phyloP scores from a whole-genome alignment of 2,888 invertebrate species.

The Tenthredo scrophulariae region DNA sequence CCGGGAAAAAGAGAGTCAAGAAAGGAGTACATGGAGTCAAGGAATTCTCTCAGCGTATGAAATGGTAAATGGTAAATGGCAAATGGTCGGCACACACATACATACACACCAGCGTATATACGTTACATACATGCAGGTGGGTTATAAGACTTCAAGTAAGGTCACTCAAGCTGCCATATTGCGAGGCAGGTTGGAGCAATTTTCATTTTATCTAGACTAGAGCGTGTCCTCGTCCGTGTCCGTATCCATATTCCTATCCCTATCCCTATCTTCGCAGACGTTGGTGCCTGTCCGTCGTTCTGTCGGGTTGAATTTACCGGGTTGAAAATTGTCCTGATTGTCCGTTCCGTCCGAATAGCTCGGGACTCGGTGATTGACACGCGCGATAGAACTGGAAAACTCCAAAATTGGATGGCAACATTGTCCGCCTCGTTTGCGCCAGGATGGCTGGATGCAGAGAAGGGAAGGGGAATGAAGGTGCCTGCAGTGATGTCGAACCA shows the following conservation, averaged over 20 bases:
- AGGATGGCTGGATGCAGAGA: not conserved
- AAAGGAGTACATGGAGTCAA: constrained; percentile 11
- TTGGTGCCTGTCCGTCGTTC: constrained; percentile 38
- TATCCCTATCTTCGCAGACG: constrained; percentile 1
- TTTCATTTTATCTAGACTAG: constrained; percentile 36
- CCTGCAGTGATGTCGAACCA: constrained; percentile 5
- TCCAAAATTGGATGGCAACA: constrained; percentile 51
- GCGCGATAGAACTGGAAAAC: constrained; percentile 55
- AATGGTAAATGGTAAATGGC: constrained; percentile 40
- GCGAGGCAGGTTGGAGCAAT: constrained; percentile 36
- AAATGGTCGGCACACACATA: constrained; percentile 27
- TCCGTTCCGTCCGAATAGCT: constrained; percentile 68
- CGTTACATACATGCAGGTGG: constrained; percentile 12
- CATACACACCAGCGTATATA: not conserved
- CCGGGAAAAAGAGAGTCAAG: not conserved
- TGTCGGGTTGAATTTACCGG: constrained; percentile 63
- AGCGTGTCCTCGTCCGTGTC: constrained; percentile 2
- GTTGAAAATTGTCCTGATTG: constrained; percentile 66
- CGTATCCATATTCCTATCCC: not conserved
- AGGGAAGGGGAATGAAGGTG: not conserved
- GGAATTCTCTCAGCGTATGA: constrained; percentile 36
- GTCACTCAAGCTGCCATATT: constrained; percentile 43
- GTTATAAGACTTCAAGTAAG: constrained; percentile 42
- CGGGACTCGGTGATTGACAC: constrained; percentile 68
- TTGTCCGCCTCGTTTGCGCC: constrained; percentile 31